Percentiles rank a stretch among this genome's conserved stretches.
These are phyloP conservation scores for Cheilosia scutellata DNA, from an alignment of 2,888 invertebrate genomes.

Conservation along the genomic window DNA sequence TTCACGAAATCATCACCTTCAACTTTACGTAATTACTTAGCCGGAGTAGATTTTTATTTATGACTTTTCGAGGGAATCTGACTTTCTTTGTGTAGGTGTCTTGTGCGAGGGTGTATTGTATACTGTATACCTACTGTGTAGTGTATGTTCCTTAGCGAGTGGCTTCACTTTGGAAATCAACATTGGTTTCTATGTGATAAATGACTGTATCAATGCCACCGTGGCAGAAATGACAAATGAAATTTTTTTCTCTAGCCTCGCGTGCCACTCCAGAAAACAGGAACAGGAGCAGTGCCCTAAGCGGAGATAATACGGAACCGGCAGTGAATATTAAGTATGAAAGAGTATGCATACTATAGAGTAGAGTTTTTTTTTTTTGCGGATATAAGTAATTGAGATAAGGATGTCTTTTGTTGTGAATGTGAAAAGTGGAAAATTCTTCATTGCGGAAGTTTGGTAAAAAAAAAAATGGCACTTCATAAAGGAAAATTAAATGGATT, in stretches of 20 bases:
- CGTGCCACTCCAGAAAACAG: not conserved
- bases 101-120: not conserved
- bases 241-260: constrained; percentile 28
- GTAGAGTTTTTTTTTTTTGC: constrained; percentile 37
- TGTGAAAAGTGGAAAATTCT: constrained; percentile 68
- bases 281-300: constrained; percentile 43
- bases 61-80: constrained; percentile 62
- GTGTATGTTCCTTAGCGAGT: constrained; percentile 8
- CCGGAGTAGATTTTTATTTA: constrained; percentile 69
- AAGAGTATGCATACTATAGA: constrained; percentile 39
- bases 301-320: constrained; percentile 61
- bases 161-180: constrained; percentile 47
- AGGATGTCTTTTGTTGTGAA: constrained; percentile 71
- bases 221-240: constrained; percentile 75
- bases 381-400: constrained; percentile 74
- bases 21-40: constrained; percentile 74
- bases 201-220: constrained; percentile 73
- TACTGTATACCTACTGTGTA: not conserved
- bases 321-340: constrained; percentile 71
- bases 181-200: constrained; percentile 72
- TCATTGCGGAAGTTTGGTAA: constrained; percentile 36
- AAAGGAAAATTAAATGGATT: constrained; percentile 52
- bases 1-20: constrained; percentile 72
- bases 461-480: not conserved
- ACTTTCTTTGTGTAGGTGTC: constrained; percentile 13